Conservation (phyloP, 53 echinoderm and acorn worm species). For the Patiria pectinifera region DNA sequence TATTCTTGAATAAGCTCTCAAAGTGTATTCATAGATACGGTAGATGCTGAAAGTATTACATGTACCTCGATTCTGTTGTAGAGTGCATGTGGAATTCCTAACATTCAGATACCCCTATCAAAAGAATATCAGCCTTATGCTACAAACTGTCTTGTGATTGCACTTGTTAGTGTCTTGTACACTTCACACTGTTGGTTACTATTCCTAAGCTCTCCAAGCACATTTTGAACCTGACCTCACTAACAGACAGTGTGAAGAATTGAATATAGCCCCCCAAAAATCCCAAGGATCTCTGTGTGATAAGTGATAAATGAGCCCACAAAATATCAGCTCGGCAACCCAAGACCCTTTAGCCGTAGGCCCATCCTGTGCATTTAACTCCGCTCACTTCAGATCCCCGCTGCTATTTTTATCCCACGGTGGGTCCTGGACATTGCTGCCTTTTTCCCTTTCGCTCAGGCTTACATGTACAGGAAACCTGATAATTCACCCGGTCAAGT, state of each 20-base stretch:
- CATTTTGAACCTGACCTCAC: background rate
- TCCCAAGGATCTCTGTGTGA: background rate
- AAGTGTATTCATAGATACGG: no score
- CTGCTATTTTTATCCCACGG: slow-evolving; percentile 32
- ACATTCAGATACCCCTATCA: no score
- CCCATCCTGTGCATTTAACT: slow-evolving; percentile 2
- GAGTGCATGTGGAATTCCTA: no score
- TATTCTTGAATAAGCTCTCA: no score
- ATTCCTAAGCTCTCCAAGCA: background rate
- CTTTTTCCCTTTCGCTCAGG: background rate
- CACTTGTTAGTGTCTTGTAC: background rate
- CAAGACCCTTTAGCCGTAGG: background rate
- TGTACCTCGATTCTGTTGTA: no score
- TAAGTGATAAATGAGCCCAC: background rate
- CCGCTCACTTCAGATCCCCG: background rate
- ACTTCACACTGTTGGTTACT: background rate
- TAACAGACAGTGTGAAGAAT: no score
- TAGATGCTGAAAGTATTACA: no score
- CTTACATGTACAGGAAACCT: slow-evolving; percentile 28
- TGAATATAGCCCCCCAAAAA: background rate
- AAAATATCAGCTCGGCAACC: background rate
- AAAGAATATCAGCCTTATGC: no score
- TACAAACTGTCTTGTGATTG: no score
- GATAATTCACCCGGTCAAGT: slow-evolving; percentile 48
- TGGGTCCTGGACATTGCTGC: background rate